phyloP scores from a whole-genome alignment of 2,888 invertebrate genomes.

The Mythimna lalbum region DNA sequence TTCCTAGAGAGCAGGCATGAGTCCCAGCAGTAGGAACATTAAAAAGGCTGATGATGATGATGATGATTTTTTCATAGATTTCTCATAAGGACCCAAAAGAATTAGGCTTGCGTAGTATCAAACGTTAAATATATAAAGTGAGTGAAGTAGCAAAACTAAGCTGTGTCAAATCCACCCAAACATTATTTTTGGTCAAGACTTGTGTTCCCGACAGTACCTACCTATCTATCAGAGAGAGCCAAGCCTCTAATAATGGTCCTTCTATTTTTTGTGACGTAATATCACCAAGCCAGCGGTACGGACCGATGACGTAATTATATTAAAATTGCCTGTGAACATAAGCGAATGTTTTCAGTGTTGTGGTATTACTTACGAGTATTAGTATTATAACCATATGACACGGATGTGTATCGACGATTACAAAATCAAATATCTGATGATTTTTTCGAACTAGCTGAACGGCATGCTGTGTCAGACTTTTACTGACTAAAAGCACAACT shows the following conservation, averaged over 20 bases:
- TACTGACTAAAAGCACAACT: no score
- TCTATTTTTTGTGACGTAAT: conserved; percentile 67
- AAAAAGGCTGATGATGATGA: no score
- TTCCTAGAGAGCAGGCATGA: no score
- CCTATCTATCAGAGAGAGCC: conserved; percentile 65
- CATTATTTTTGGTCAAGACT: conserved; percentile 24
- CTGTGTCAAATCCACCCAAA: not conserved
- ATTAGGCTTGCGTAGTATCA: no score
- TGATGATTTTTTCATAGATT: no score
- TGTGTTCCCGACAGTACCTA: conserved; percentile 59
- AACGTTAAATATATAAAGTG: not conserved
- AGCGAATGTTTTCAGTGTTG: not conserved
- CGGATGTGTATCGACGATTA: not conserved
- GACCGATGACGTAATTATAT: conserved; percentile 64
- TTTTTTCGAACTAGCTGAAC: no score
- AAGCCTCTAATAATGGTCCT: conserved; percentile 66
- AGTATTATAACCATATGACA: no score
- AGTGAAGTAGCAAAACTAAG: not conserved
- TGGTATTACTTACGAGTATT: no score
- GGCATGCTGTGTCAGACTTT: no score
- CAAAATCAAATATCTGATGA: no score
- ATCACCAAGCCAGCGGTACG: conserved; percentile 56
- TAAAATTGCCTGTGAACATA: conserved; percentile 57
- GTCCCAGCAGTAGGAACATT: no score
- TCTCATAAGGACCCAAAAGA: not conserved